phyloP scores from a whole-genome alignment of 2,888 invertebrate genomes.

The Trachelus stipa region DNA sequence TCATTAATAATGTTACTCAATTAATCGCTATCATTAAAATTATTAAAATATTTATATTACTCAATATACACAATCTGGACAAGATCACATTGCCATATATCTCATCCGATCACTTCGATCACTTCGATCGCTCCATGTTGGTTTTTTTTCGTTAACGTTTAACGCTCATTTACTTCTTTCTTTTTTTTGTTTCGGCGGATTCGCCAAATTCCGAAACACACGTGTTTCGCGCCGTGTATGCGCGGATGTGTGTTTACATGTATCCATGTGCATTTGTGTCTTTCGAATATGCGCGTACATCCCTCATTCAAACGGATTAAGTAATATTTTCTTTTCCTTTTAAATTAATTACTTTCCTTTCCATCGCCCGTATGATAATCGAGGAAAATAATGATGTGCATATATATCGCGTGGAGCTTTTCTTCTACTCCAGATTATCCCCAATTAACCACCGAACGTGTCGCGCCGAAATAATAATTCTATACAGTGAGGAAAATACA shows the following conservation, averaged over 20 bases:
- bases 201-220: slow-evolving; percentile 11
- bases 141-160: neutral
- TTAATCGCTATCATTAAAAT: slow-evolving; percentile 24
- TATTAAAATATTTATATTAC: slow-evolving; percentile 29
- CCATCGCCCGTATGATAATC: slow-evolving; percentile 32
- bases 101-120: slow-evolving; percentile 5
- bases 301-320: neutral
- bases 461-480: too few relatives aligned
- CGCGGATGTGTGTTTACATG: slow-evolving; percentile 2
- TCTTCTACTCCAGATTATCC: too few relatives aligned
- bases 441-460: too few relatives aligned
- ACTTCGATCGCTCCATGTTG: slow-evolving; percentile 6
- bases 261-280: too few relatives aligned
- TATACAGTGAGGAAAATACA: too few relatives aligned
- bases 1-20: slow-evolving; percentile 21
- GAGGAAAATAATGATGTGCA: too few relatives aligned
- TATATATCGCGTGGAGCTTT: too few relatives aligned
- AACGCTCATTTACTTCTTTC: slow-evolving; percentile 14
- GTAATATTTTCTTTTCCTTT: neutral
- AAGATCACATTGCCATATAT: slow-evolving; percentile 20
- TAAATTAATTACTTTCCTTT: slow-evolving; percentile 17
- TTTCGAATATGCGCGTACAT: too few relatives aligned
- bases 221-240: neutral
- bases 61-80: slow-evolving; percentile 28
- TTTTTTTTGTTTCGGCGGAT: slow-evolving; percentile 17